Conservation (phyloP, 2,113 vertebrate genomes). For the Uropsilus gracilis region DNA sequence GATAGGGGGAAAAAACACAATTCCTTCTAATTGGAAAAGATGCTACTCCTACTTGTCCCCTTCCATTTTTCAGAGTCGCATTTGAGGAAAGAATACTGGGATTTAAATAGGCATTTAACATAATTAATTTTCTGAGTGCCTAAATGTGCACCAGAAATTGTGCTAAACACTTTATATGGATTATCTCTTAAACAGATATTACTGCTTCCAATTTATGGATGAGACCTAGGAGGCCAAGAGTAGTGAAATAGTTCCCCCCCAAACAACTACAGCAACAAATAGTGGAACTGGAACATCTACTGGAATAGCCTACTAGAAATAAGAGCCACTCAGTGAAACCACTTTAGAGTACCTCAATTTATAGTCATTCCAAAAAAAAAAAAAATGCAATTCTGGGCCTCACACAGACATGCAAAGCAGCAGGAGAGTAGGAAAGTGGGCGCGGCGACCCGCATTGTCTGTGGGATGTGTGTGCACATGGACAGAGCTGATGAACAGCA, state of each 20-base stretch:
- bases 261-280: background rate
- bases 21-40: conserved; percentile 11
- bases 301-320: background rate
- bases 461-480: background rate
- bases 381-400: background rate
- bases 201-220: background rate
- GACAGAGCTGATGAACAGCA: background rate
- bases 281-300: background rate
- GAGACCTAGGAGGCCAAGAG: background rate
- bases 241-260: background rate
- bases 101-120: background rate
- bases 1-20: background rate
- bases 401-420: too few relatives aligned
- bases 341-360: background rate
- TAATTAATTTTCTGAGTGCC: background rate
- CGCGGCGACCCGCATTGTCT: background rate
- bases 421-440: background rate
- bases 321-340: background rate
- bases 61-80: background rate
- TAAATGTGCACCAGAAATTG: background rate
- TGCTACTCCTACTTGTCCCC: background rate
- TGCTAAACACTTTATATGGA: background rate
- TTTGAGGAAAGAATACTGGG: background rate
- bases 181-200: background rate
- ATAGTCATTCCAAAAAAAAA: background rate